These are phyloP conservation scores for Apodemia hepburni DNA, from an alignment of 2,888 invertebrate species.

Conservation along the genomic window DNA sequence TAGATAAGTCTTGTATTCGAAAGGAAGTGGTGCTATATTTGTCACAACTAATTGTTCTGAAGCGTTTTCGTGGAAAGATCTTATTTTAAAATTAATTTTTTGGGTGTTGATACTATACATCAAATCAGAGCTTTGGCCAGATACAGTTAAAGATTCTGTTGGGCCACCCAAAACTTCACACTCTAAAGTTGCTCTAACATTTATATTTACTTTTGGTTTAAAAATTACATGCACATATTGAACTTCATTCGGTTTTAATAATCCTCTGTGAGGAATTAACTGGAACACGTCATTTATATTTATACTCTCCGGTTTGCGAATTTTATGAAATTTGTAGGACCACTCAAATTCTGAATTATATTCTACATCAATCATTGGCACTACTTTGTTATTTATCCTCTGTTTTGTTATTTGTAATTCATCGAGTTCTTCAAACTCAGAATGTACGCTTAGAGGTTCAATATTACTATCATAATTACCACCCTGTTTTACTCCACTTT, in stretches of 20 bases:
- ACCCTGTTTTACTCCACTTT: constrained; percentile 18
- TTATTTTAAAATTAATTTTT: constrained; percentile 63
- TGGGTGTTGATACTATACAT: constrained; percentile 67
- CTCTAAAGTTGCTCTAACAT: constrained; percentile 61
- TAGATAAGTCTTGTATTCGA: constrained; percentile 63
- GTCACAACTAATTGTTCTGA: constrained; percentile 54
- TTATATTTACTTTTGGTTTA: constrained; percentile 60
- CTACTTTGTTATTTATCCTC: constrained; percentile 45
- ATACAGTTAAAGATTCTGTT: constrained; percentile 66
- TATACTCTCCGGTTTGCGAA: constrained; percentile 35
- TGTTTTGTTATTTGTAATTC: constrained; percentile 37
- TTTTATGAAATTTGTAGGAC: constrained; percentile 51
- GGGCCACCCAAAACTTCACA: constrained; percentile 81
- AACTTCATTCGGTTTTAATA: constrained; percentile 71
- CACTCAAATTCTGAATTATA: constrained; percentile 51
- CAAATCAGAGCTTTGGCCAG: constrained; percentile 73
- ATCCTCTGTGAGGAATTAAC: constrained; percentile 69
- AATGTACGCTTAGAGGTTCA: constrained; percentile 26
- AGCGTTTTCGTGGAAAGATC: constrained; percentile 63
- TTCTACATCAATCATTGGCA: constrained; percentile 52
- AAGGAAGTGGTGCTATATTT: constrained; percentile 71
- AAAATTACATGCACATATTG: constrained; percentile 72
- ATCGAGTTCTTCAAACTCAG: constrained; percentile 30
- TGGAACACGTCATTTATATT: constrained; percentile 59
- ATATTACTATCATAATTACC: constrained; percentile 21